phyloP scores from a whole-genome alignment of 2,888 invertebrate species.

The Lepidochitona cinerea region DNA sequence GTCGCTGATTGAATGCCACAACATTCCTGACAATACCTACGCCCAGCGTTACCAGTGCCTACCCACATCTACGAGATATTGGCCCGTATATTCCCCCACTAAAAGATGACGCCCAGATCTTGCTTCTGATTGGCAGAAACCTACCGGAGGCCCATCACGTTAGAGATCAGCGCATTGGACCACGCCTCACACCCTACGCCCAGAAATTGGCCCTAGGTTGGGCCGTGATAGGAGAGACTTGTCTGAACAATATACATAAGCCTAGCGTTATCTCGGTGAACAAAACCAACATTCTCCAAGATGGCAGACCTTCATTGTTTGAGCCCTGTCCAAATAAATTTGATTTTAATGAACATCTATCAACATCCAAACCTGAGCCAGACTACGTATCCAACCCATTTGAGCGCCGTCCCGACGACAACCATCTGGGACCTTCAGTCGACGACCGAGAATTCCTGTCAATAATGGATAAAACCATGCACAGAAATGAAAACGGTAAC shows the following conservation, averaged over 20 bases:
- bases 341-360: constrained; percentile 12
- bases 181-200: constrained; percentile 16
- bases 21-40: constrained; percentile 31
- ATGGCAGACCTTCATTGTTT: constrained; percentile 19
- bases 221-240: constrained; percentile 19
- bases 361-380: background rate
- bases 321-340: constrained; percentile 22
- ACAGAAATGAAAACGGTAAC: constrained; percentile 9
- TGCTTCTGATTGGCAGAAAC: constrained; percentile 25
- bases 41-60: constrained; percentile 19
- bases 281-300: constrained; percentile 14
- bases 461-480: constrained; percentile 10
- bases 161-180: constrained; percentile 16
- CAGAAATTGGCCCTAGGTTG: constrained; percentile 20
- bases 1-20: constrained; percentile 24
- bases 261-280: constrained; percentile 12
- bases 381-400: background rate
- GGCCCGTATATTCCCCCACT: constrained; percentile 10
- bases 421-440: constrained; percentile 10
- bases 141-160: constrained; percentile 21
- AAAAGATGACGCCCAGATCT: constrained; percentile 15
- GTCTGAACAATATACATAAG: constrained; percentile 17
- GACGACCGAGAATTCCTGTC: constrained; percentile 16
- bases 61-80: constrained; percentile 12
- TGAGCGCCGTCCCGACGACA: constrained; percentile 9